Conservation (phyloP, 1,140 invertebrate genomes). For the Atta texana region DNA sequence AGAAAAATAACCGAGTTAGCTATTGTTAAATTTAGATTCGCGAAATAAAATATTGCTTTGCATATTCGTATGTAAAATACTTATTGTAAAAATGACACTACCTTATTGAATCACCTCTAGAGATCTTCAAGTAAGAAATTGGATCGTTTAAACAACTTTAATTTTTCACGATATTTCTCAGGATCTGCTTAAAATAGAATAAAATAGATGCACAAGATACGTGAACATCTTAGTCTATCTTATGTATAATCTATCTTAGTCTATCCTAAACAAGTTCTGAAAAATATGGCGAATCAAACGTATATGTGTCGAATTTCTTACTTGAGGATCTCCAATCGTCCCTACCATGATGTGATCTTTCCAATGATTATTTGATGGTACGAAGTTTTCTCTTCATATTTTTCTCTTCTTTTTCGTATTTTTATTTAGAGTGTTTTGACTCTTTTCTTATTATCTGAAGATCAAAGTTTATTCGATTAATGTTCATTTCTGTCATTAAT, state of each 20-base stretch:
- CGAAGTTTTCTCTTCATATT: background rate
- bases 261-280: too few relatives aligned
- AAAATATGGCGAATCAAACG: too few relatives aligned
- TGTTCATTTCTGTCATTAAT: too few relatives aligned
- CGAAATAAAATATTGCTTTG: background rate
- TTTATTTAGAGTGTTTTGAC: too few relatives aligned
- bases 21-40: background rate
- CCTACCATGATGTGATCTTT: background rate
- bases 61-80: background rate
- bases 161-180: too few relatives aligned
- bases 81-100: background rate
- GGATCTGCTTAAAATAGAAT: too few relatives aligned
- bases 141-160: too few relatives aligned
- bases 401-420: background rate
- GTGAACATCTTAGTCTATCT: too few relatives aligned
- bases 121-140: too few relatives aligned
- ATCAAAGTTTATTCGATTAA: background rate
- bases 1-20: background rate
- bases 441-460: background rate
- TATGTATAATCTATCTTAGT: too few relatives aligned
- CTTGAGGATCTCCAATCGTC: background rate
- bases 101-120: background rate
- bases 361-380: background rate
- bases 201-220: too few relatives aligned
- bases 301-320: too few relatives aligned